These are phyloP conservation scores for Cosmopolites sordidus DNA, from an alignment of 2,888 invertebrate genomes.

Conservation along the genomic window DNA sequence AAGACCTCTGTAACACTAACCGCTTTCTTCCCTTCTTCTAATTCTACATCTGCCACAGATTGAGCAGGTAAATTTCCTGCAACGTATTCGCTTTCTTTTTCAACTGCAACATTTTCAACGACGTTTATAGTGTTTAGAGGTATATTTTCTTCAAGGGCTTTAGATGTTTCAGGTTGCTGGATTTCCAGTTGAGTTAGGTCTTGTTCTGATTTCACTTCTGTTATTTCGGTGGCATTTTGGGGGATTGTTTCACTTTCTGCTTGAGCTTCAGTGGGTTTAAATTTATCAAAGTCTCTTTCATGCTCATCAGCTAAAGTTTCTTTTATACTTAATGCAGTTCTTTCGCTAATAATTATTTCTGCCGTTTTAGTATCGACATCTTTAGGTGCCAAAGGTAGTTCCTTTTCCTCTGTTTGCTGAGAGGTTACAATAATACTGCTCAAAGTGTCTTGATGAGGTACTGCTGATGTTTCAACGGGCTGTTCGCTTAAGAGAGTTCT, in stretches of 20 bases:
- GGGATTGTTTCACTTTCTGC: slow-evolving; percentile 36
- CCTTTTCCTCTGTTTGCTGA: slow-evolving; percentile 50
- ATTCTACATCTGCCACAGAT: slow-evolving; percentile 34
- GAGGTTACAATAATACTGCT: slow-evolving; percentile 52
- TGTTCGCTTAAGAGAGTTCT: slow-evolving; percentile 44
- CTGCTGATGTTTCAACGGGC: slow-evolving; percentile 29
- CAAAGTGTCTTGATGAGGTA: slow-evolving; percentile 42
- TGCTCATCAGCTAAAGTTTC: slow-evolving; percentile 45
- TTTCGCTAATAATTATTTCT: slow-evolving; percentile 46
- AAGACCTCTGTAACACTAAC: slow-evolving; percentile 43
- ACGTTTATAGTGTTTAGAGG: slow-evolving; percentile 29
- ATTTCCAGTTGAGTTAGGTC: slow-evolving; percentile 30
- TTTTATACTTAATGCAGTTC: slow-evolving; percentile 42
- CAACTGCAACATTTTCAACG: slow-evolving; percentile 31
- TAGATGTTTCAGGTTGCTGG: slow-evolving; percentile 28
- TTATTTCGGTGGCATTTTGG: slow-evolving; percentile 40
- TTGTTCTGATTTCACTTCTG: slow-evolving; percentile 35
- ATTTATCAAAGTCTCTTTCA: slow-evolving; percentile 37
- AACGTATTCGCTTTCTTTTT: slow-evolving; percentile 28
- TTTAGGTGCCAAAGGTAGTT: slow-evolving; percentile 40
- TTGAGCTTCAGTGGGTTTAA: slow-evolving; percentile 30
- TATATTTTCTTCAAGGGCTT: slow-evolving; percentile 32
- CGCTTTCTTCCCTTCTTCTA: slow-evolving; percentile 38
- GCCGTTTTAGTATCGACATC: slow-evolving; percentile 46
- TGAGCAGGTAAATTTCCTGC: slow-evolving; percentile 18